phyloP scores from a whole-genome alignment of 2,888 invertebrate genomes.

The Protophormia terraenovae region DNA sequence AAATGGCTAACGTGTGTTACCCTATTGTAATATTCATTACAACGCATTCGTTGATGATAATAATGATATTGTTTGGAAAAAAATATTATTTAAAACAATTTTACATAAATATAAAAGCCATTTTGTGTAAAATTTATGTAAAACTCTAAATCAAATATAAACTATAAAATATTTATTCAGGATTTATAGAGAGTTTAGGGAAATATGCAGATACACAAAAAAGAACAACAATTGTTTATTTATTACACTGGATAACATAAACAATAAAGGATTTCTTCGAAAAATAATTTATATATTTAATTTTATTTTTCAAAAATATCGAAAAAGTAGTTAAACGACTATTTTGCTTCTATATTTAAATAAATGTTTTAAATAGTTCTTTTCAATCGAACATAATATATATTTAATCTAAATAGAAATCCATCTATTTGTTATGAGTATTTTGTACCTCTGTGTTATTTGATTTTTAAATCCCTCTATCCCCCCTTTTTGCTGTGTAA shows the following conservation, averaged over 20 bases:
- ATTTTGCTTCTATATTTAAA: too few species aligned
- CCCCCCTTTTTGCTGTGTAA: not conserved
- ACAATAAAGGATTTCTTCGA: too few species aligned
- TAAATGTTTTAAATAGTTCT: too few species aligned
- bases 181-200: not conserved
- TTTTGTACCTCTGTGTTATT: not conserved
- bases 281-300: too few species aligned
- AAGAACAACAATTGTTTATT: not conserved
- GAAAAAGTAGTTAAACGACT: too few species aligned
- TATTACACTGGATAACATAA: not conserved
- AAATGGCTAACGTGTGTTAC: not conserved
- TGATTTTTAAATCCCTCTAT: not conserved
- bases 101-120: not conserved
- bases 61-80: not conserved
- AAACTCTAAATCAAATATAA: constrained; percentile 9
- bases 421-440: too few species aligned
- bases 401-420: too few species aligned
- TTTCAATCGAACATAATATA: too few species aligned
- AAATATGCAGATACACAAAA: not conserved
- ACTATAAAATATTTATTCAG: not conserved
- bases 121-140: not conserved
- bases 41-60: not conserved
- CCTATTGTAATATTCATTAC: not conserved
- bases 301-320: too few species aligned
- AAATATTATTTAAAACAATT: not conserved